These are phyloP conservation scores for Crypturellus undulatus DNA, from an alignment of 2,113 vertebrate species.

Conservation along the genomic window DNA sequence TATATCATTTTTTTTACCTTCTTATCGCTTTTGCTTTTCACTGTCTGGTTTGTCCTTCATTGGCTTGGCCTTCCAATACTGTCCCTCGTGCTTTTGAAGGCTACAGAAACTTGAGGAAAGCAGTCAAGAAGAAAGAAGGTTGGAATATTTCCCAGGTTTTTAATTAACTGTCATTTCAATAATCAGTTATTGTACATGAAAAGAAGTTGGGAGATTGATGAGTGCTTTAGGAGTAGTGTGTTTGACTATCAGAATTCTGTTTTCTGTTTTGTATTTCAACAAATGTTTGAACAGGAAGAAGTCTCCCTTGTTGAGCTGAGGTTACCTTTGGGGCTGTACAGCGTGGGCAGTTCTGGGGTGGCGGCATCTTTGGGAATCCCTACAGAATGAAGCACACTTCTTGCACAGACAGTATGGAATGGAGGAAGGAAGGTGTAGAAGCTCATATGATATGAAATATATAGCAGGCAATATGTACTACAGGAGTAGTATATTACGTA, in stretches of 20 bases:
- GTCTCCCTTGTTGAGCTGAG: neutral
- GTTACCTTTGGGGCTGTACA: neutral
- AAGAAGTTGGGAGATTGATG: slow-evolving; percentile 60
- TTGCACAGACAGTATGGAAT: neutral
- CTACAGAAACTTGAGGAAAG: slow-evolving; percentile 90
- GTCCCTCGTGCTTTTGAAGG: slow-evolving; percentile 87
- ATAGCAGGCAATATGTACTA: neutral
- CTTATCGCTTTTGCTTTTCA: slow-evolving; percentile 81
- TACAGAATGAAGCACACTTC: neutral
- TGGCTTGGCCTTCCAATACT: slow-evolving; percentile 84
- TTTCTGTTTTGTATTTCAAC: neutral
- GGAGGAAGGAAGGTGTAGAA: neutral
- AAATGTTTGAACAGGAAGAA: neutral
- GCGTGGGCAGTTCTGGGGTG: neutral
- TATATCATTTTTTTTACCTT: slow-evolving; percentile 81
- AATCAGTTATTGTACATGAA: slow-evolving; percentile 72
- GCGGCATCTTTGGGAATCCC: neutral
- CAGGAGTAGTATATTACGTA: neutral
- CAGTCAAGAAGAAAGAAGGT: slow-evolving; percentile 90
- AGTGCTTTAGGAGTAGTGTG: neutral
- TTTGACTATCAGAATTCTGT: neutral
- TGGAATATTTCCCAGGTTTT: slow-evolving; percentile 87
- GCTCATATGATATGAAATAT: neutral
- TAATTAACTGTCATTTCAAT: slow-evolving; percentile 79
- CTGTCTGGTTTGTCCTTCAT: slow-evolving; percentile 84